Conservation (phyloP, 2,113 vertebrate species). For the Pterocles orientalis region DNA sequence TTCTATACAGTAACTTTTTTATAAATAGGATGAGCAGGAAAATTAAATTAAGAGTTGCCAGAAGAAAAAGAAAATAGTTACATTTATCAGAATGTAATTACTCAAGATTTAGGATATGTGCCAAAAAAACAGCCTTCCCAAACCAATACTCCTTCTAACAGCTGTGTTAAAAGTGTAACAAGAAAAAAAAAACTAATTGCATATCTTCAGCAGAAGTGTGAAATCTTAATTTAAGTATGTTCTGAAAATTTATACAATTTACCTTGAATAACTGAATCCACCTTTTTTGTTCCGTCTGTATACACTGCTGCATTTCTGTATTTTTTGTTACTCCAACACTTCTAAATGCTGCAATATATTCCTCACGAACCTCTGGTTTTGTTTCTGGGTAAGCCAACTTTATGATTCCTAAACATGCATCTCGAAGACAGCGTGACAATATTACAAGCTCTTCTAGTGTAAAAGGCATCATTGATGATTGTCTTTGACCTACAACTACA, state of each 20-base stretch:
- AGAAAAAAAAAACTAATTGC: not conserved
- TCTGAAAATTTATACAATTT: not conserved
- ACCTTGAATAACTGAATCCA: constrained; percentile 99
- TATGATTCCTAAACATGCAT: constrained; percentile 96
- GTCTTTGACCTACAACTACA: constrained; percentile 83
- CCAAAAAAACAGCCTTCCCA: not conserved
- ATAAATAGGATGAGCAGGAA: not conserved
- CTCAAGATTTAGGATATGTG: not conserved
- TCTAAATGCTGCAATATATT: constrained; percentile 90
- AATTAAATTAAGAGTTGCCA: not conserved
- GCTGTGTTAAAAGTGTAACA: not conserved
- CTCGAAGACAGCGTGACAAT: constrained; percentile 92
- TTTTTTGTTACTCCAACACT: constrained; percentile 91
- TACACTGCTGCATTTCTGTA: constrained; percentile 86
- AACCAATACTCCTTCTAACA: not conserved
- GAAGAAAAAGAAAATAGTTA: not conserved
- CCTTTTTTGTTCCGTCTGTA: constrained; percentile 91
- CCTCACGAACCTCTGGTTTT: constrained; percentile 91
- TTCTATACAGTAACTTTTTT: not conserved
- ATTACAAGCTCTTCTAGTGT: constrained; percentile 88
- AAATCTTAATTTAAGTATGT: not conserved
- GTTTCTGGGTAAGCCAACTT: constrained; percentile 96
- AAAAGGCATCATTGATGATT: constrained; percentile 97
- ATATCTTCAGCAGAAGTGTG: not conserved
- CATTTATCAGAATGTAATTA: not conserved